A percentile compares a stretch with the other conserved stretches of the same genome.
phyloP scores from a whole-genome alignment of 2,113 vertebrate species.

The Malurus elegans region DNA sequence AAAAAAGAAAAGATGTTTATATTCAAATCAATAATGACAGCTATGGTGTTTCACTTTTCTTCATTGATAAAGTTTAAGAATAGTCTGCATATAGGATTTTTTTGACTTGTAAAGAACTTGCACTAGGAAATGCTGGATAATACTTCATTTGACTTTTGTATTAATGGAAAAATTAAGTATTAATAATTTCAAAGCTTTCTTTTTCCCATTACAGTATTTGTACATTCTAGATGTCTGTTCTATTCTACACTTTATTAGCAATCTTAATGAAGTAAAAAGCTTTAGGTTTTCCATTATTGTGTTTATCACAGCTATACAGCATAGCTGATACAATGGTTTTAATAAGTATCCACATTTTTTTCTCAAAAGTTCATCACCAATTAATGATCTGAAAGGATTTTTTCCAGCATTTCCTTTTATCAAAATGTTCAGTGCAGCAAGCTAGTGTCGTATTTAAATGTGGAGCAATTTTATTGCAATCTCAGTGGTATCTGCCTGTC shows the following conservation, averaged over 20 bases:
- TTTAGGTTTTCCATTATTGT: background rate
- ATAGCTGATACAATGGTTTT: background rate
- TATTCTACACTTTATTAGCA: background rate
- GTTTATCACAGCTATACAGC: background rate
- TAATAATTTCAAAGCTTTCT: conserved; percentile 9
- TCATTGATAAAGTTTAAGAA: background rate
- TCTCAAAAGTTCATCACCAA: background rate
- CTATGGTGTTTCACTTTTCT: background rate
- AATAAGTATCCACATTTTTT: conserved; percentile 7
- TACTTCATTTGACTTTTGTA: background rate
- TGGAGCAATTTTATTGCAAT: conserved; percentile 72
- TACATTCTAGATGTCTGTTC: background rate
- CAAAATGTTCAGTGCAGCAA: conserved; percentile 16
- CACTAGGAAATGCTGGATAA: background rate
- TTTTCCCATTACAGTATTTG: background rate
- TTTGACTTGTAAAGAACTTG: background rate
- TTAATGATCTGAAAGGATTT: conserved; percentile 34
- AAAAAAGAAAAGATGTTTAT: background rate
- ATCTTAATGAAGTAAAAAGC: background rate
- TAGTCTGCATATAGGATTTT: background rate
- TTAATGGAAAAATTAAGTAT: conserved; percentile 44
- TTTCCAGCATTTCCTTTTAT: conserved; percentile 28
- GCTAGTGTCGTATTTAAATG: conserved; percentile 73
- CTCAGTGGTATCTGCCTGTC: conserved; percentile 81
- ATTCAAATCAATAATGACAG: background rate